Evolutionary conservation across 1,140 invertebrate species (phyloP).

Genomic region (Druon quercuslanigerum): DNA sequence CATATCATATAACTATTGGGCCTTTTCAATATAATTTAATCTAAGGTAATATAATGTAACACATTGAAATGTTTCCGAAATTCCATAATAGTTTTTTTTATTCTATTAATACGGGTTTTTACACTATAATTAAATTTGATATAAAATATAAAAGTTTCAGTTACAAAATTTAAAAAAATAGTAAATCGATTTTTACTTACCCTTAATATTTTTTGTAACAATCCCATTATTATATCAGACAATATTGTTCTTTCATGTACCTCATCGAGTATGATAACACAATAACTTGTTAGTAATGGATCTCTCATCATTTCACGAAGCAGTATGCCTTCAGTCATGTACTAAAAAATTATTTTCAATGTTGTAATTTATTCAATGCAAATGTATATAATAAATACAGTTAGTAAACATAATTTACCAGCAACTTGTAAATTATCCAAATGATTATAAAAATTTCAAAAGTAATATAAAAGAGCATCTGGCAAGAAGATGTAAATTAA

Average conservation of each 20-base stretch:
- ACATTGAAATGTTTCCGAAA: no score
- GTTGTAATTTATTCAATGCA: neutral
- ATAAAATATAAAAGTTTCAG: neutral
- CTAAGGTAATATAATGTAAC: no score
- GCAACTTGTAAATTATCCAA: no score
- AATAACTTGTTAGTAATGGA: constrained; percentile 92
- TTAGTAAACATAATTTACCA: neutral
- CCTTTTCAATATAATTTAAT: no score
- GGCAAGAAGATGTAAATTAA: no score
- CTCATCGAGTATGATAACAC: constrained; percentile 96
- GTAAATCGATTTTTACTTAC: constrained; percentile 68
- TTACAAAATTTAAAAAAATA: constrained; percentile 29
- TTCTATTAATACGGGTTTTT: no score
- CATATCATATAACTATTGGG: no score
- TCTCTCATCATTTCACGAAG: constrained; percentile 96
- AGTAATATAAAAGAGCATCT: no score
- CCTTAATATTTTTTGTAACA: constrained; percentile 93
- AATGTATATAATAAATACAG: constrained; percentile 17
- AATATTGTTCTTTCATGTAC: constrained; percentile 95
- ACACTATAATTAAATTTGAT: no score
- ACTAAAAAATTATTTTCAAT: constrained; percentile 77
- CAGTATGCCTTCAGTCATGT: constrained; percentile 97
- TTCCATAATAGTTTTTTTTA: no score
- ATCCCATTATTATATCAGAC: constrained; percentile 95
- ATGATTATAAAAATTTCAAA: no score